Percentiles rank a stretch among this genome's conserved stretches.
Conservation (phyloP, 2,888 invertebrate species). For the Cartodere bifasciata region DNA sequence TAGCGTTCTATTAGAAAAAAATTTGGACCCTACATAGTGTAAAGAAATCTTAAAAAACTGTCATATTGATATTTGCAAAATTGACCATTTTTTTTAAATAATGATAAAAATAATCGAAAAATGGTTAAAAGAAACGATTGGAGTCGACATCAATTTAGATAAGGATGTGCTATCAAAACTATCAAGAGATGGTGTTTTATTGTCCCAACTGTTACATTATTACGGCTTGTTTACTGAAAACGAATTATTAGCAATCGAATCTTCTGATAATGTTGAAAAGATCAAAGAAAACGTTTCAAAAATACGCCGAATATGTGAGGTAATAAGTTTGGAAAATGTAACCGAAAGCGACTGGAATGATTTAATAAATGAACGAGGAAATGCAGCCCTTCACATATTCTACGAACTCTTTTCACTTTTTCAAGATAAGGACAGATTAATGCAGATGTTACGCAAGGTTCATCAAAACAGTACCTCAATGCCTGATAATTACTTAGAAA, state of each 20-base stretch:
- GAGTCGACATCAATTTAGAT: slow-evolving; percentile 41
- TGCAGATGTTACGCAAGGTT: slow-evolving; percentile 36
- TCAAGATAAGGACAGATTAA: slow-evolving; percentile 42
- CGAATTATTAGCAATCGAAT: slow-evolving; percentile 38
- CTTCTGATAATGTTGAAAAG: slow-evolving; percentile 18
- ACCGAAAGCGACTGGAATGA: slow-evolving; percentile 36
- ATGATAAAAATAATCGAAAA: slow-evolving; percentile 48
- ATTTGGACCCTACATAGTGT: too few relatives aligned
- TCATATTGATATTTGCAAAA: too few relatives aligned
- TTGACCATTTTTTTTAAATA: too few relatives aligned
- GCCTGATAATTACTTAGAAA: too few relatives aligned
- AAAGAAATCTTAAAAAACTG: too few relatives aligned
- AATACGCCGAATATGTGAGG: slow-evolving; percentile 31
- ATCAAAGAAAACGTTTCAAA: slow-evolving; percentile 38
- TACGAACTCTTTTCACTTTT: slow-evolving; percentile 48
- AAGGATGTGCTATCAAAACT: slow-evolving; percentile 42
- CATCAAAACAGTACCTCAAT: too few relatives aligned
- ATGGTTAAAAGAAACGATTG: slow-evolving; percentile 46
- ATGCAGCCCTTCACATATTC: slow-evolving; percentile 42
- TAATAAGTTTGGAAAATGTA: slow-evolving; percentile 38
- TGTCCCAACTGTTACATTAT: slow-evolving; percentile 42
- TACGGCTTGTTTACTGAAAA: slow-evolving; percentile 46
- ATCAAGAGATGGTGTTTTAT: slow-evolving; percentile 44
- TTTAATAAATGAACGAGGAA: slow-evolving; percentile 39
- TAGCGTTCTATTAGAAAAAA: too few relatives aligned